Evolutionary conservation across 1,140 invertebrate genomes (phyloP), one percentile per base, ranked within the genome.

Genomic region (Macrocentrus cingulum): DNA sequence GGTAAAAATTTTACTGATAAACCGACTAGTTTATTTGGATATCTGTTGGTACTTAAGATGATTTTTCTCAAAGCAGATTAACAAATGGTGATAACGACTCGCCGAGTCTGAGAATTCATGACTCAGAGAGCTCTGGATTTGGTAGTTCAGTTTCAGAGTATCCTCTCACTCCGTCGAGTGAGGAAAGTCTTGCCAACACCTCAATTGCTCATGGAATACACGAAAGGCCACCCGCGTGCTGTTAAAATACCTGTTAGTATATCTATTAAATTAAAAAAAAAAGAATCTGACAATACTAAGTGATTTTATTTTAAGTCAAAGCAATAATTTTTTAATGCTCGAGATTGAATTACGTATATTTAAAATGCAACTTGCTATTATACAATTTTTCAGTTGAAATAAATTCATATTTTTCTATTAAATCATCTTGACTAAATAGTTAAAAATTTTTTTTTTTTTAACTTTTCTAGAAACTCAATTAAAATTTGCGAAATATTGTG

Each of bases 161-260:
- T 54, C 56, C 62, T 56, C n/a, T 63, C 22, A 59, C 23, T 2
- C 74, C 75, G 19, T 67, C 67, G 0, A 61, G 63, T 46, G 76
- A 76, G 56, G 75, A 75, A 60, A 60, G 58, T 9, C 45, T 69
- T 34, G 45, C 69, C 8, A 74, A 79, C 32, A 68, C 66, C 45
- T 82, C 81, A 64, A 83, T 87, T 45, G 85, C 86, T 4, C 81
- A 85, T 50, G 86, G 83, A 1, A 81, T 85, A 55, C 68, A 77
- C 11, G 84, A 85, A 62, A 80, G 71, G 22, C 75, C 72, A 11
- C 74, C 76, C 60, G 83, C 81, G 59, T 87, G 87, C 66, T 87
- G 83, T 66, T 85, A 75, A 56, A 25, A 16, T 22, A 5, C 0
- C 4, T n/a, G n/a, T n/a, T n/a, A n/a, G n/a, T n/a, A n/a, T n/a